Evolutionary conservation across 2,113 vertebrate species (phyloP).

Genomic region (Corythaeola cristata): DNA sequence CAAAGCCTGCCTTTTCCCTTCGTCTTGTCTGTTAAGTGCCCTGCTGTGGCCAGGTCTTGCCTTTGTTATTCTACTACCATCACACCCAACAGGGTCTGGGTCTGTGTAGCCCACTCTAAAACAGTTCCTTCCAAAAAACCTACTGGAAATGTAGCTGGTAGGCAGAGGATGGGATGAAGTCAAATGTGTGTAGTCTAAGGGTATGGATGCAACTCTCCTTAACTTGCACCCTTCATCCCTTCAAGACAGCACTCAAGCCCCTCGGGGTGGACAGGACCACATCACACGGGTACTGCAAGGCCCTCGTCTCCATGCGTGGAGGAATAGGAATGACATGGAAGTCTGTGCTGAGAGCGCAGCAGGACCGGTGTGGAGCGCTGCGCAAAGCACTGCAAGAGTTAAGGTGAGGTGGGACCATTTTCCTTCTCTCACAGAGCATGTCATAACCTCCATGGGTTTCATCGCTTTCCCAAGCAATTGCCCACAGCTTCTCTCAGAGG

Average conservation of each 20-base stretch:
- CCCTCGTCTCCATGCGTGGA: accelerated
- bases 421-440: accelerated
- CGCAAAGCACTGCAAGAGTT: neutral
- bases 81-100: neutral
- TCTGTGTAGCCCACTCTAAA: neutral
- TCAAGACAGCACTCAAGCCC: accelerated
- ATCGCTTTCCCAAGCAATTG: neutral
- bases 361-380: neutral
- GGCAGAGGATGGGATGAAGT: neutral
- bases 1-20: neutral
- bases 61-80: neutral
- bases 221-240: neutral
- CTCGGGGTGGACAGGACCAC: neutral
- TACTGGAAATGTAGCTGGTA: neutral
- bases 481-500: neutral
- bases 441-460: neutral
- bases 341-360: neutral
- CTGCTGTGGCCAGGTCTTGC: neutral
- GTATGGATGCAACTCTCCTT: neutral
- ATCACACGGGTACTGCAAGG: accelerated
- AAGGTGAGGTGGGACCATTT: neutral
- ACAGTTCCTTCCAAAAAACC: neutral
- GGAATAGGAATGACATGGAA: neutral
- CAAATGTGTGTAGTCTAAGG: neutral
- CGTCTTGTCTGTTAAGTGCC: neutral